These are phyloP conservation scores for Hystrix cristata DNA, from an alignment of 2,113 vertebrate species.

Conservation along the genomic window DNA sequence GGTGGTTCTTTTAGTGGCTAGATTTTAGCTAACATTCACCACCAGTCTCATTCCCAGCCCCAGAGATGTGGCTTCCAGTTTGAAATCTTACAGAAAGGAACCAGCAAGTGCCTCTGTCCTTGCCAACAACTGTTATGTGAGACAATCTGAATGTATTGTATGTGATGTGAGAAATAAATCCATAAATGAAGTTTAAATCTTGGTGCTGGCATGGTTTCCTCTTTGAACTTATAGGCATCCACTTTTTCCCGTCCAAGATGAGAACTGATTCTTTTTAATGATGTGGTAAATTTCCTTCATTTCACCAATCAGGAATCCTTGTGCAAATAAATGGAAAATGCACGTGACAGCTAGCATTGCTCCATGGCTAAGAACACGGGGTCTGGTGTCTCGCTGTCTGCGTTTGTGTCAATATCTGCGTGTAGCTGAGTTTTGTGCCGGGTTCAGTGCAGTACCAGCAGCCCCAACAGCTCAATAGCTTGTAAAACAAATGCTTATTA, in stretches of 20 bases:
- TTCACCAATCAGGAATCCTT: neutral
- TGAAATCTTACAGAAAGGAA: neutral
- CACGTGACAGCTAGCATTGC: neutral
- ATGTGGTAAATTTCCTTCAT: neutral
- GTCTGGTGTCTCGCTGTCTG: neutral
- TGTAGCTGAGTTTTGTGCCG: neutral
- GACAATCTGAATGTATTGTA: neutral
- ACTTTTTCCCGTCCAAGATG: neutral
- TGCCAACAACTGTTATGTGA: neutral
- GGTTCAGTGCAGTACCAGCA: neutral
- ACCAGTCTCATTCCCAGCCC: neutral
- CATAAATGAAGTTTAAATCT: neutral
- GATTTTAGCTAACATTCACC: neutral
- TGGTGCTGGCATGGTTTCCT: neutral
- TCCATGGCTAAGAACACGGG: neutral
- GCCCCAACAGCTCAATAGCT: neutral
- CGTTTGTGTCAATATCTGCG: neutral
- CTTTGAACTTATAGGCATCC: neutral
- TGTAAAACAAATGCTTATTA: neutral
- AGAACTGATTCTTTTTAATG: neutral
- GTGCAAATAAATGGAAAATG: neutral
- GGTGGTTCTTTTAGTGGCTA: neutral
- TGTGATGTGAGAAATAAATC: neutral
- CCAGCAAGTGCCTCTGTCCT: neutral
- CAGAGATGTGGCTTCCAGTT: neutral